These are phyloP conservation scores for Hormiphora californensis DNA, from an alignment of 37 sponge, comb jelly and placozoan genomes.

Conservation along the genomic window DNA sequence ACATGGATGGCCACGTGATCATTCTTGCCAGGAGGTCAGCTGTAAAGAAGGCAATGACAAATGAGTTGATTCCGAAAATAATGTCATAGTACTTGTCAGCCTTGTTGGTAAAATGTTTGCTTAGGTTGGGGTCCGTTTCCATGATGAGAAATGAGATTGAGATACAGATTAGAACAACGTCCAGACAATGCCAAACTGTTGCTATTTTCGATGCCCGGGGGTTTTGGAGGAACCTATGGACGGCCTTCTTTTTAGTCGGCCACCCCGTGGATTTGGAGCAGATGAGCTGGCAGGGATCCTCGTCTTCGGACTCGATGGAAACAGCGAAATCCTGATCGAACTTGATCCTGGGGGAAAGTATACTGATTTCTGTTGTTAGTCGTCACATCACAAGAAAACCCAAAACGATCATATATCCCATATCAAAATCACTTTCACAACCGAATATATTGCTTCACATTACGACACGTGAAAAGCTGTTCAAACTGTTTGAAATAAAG, in stretches of 20 bases:
- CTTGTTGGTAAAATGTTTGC: slow-evolving; percentile 28
- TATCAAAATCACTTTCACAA: no score
- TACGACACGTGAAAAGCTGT: no score
- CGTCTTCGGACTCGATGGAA: not conserved
- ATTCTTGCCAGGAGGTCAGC: not conserved
- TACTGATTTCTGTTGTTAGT: no score
- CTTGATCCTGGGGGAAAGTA: not conserved
- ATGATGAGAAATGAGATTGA: slow-evolving; percentile 43
- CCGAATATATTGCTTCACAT: no score
- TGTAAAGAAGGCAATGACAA: slow-evolving; percentile 37
- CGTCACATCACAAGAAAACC: no score
- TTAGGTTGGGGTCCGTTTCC: slow-evolving; percentile 40
- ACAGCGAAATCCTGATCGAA: slow-evolving; percentile 2
- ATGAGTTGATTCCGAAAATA: slow-evolving; percentile 18
- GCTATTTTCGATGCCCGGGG: slow-evolving; percentile 40
- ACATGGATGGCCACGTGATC: slow-evolving; percentile 25
- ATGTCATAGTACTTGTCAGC: not conserved
- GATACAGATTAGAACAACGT: slow-evolving; percentile 12
- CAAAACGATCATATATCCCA: no score
- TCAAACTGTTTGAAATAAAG: no score
- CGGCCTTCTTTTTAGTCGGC: not conserved
- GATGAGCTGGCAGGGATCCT: not conserved
- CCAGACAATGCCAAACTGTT: slow-evolving; percentile 49
- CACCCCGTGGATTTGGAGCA: not conserved
- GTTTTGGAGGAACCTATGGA: slow-evolving; percentile 23